Evolutionary conservation across 2,888 invertebrate genomes (phyloP).

Genomic region (Coleophora flavipennella): DNA sequence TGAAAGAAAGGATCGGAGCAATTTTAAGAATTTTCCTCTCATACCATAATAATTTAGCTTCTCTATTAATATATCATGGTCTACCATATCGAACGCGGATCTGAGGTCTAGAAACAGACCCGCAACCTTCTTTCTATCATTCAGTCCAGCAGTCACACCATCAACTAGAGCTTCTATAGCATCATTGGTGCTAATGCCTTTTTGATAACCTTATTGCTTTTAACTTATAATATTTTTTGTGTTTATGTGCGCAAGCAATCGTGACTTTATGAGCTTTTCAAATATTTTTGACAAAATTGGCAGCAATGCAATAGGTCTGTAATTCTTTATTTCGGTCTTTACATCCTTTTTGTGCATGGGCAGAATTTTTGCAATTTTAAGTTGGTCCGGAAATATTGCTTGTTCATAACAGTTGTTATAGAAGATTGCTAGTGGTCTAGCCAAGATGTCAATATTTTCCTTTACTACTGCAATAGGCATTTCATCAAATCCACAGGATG

Average conservation of each 20-base stretch:
- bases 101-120: not conserved
- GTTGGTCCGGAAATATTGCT: too few species aligned
- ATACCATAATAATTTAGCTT: not conserved
- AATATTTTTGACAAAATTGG: not conserved
- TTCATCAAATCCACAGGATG: too few species aligned
- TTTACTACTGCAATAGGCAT: too few species aligned
- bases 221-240: not conserved
- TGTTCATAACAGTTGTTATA: too few species aligned
- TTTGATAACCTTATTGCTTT: not conserved
- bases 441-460: too few species aligned
- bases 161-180: slow-evolving; percentile 1
- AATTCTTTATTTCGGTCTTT: too few species aligned
- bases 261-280: not conserved
- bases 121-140: not conserved
- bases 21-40: not conserved
- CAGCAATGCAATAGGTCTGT: too few species aligned
- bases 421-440: too few species aligned
- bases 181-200: not conserved
- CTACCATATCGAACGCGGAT: not conserved
- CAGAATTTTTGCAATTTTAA: too few species aligned
- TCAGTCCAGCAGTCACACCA: not conserved
- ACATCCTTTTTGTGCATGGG: too few species aligned
- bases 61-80: not conserved
- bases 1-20: too few species aligned
- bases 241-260: not conserved